These are phyloP conservation scores for Rhogogaster chlorosoma DNA, from an alignment of 2,888 invertebrate genomes.

Conservation along the genomic window DNA sequence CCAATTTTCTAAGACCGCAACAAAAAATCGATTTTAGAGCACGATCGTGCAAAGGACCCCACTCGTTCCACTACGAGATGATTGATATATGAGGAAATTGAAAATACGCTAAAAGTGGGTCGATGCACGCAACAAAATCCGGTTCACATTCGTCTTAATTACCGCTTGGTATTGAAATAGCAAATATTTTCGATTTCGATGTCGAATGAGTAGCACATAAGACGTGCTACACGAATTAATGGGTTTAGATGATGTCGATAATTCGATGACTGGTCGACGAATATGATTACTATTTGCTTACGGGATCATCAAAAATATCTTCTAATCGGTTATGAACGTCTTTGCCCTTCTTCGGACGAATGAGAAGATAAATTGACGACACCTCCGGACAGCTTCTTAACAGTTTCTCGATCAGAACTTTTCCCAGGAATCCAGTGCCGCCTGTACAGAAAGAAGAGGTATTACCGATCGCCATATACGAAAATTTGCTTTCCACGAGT, in stretches of 20 bases:
- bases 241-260: not conserved
- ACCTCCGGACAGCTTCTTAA: constrained; percentile 80
- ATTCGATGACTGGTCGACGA: not conserved
- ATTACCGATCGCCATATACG: not conserved
- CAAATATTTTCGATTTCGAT: not conserved
- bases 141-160: not conserved
- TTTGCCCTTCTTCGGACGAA: constrained; percentile 82
- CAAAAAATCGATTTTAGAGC: not conserved
- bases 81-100: not conserved
- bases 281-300: constrained; percentile 75
- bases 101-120: not conserved
- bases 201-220: not conserved
- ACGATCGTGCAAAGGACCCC: not conserved
- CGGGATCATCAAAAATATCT: constrained; percentile 84
- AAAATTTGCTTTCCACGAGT: not conserved
- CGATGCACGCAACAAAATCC: not conserved
- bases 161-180: not conserved
- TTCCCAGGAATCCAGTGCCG: constrained; percentile 79
- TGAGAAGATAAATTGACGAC: constrained; percentile 80
- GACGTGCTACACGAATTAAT: not conserved
- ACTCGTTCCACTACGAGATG: not conserved
- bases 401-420: constrained; percentile 82
- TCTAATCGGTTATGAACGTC: constrained; percentile 84
- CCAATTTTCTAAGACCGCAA: not conserved
- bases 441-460: constrained; percentile 59